Evolutionary conservation across 2,888 invertebrate genomes (phyloP).

Genomic region (Cheilosia pagana): DNA sequence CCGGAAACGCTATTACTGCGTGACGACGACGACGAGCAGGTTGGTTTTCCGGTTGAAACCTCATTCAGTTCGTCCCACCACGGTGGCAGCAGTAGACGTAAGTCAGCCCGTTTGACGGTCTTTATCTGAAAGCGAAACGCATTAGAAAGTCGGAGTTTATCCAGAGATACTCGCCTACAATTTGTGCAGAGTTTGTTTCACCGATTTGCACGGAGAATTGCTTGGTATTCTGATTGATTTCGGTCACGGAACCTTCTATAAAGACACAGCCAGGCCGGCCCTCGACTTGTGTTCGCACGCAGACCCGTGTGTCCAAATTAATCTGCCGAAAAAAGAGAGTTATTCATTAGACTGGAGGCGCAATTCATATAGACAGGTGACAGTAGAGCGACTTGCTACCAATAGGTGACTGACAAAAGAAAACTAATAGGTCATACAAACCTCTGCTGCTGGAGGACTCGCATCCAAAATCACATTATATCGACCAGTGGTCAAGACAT

Average conservation of each 20-base stretch:
- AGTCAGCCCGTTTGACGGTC: conserved; percentile 93
- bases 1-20: conserved; percentile 60
- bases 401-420: background rate
- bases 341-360: background rate
- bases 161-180: conserved; percentile 41
- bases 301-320: conserved; percentile 91
- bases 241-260: conserved; percentile 92
- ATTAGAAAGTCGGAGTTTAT: background rate
- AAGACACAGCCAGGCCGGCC: conserved; percentile 89
- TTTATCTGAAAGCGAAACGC: conserved; percentile 76
- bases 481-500: conserved; percentile 91
- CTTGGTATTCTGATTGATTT: conserved; percentile 87
- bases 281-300: conserved; percentile 88
- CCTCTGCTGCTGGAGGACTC: conserved; percentile 93
- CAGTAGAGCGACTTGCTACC: no score
- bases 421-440: conserved; percentile 81
- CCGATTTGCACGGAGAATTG: conserved; percentile 87
- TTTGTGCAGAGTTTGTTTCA: conserved; percentile 67
- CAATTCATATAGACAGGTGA: background rate
- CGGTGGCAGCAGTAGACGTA: conserved; percentile 95
- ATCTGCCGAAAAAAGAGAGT: conserved; percentile 84
- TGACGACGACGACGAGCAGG: conserved; percentile 52
- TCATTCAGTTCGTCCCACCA: conserved; percentile 98
- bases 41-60: conserved; percentile 80
- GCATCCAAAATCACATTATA: conserved; percentile 97